These are phyloP conservation scores for Synergus japonicus DNA, from an alignment of 2,888 invertebrate species.

Conservation along the genomic window DNA sequence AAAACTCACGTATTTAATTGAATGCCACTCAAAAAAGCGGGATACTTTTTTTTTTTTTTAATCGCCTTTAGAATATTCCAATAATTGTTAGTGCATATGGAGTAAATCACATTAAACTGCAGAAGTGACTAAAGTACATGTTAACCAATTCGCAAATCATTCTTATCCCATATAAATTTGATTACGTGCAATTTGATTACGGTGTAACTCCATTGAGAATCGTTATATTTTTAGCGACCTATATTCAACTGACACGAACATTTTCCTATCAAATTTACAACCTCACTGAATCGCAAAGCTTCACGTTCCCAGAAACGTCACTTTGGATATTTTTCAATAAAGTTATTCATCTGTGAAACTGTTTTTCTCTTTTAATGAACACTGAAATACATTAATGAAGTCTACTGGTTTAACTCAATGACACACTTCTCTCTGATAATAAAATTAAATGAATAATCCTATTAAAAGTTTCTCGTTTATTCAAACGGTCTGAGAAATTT, in stretches of 20 bases:
- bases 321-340: constrained; percentile 6
- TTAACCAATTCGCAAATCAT: neutral
- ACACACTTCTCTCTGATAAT: neutral
- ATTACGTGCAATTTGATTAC: neutral
- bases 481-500: no score
- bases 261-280: constrained; percentile 1
- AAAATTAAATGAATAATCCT: no score
- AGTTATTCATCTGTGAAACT: neutral
- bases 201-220: neutral
- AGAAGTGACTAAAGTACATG: no score
- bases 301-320: neutral
- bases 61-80: neutral
- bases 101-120: no score
- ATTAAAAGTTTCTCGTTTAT: no score
- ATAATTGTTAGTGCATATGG: no score
- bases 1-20: neutral
- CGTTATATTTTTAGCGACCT: constrained; percentile 8
- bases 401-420: neutral
- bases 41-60: neutral
- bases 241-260: neutral
- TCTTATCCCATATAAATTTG: neutral
- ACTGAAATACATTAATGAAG: neutral
- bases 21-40: neutral
- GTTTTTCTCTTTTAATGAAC: neutral
- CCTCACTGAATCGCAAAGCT: neutral